A percentile compares a stretch with the other conserved stretches of the same genome.
Conservation (phyloP, 2,113 vertebrate genomes). For the Tychaedon coryphoeus region DNA sequence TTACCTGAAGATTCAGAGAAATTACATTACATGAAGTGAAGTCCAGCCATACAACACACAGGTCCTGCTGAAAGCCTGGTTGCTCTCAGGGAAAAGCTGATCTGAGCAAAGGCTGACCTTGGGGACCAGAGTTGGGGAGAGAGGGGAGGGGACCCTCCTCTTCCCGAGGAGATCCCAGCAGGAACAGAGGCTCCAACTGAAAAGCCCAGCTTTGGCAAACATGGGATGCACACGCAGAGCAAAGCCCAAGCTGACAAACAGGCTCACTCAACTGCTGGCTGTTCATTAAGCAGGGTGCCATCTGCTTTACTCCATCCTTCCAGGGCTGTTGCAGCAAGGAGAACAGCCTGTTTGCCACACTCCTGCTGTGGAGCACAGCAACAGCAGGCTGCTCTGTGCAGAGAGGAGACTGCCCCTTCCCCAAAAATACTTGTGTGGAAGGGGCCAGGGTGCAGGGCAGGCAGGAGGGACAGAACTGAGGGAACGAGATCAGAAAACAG, state of each 20-base stretch:
- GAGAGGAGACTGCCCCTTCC: not conserved
- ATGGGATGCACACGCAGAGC: not conserved
- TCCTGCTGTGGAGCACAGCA: not conserved
- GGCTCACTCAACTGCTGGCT: not conserved
- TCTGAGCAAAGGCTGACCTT: not conserved
- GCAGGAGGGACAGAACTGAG: not conserved
- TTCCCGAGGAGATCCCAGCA: not conserved
- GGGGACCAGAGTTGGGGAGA: not conserved
- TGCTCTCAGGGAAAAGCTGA: not conserved
- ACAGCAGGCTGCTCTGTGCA: rapidly evolving
- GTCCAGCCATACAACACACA: not conserved
- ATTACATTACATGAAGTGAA: not conserved
- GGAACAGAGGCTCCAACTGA: not conserved
- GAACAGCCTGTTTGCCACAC: not conserved
- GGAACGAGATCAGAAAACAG: rapidly evolving
- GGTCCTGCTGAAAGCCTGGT: not conserved
- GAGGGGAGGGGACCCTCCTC: not conserved
- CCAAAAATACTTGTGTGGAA: rapidly evolving
- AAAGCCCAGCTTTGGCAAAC: not conserved
- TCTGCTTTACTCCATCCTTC: not conserved
- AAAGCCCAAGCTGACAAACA: not conserved
- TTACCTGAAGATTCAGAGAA: not conserved
- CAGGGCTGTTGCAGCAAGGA: not conserved
- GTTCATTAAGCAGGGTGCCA: not conserved
- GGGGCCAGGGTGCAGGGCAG: not conserved